phyloP scores from a whole-genome alignment of 1,140 invertebrate species.

The Atopsyche davidsoni region DNA sequence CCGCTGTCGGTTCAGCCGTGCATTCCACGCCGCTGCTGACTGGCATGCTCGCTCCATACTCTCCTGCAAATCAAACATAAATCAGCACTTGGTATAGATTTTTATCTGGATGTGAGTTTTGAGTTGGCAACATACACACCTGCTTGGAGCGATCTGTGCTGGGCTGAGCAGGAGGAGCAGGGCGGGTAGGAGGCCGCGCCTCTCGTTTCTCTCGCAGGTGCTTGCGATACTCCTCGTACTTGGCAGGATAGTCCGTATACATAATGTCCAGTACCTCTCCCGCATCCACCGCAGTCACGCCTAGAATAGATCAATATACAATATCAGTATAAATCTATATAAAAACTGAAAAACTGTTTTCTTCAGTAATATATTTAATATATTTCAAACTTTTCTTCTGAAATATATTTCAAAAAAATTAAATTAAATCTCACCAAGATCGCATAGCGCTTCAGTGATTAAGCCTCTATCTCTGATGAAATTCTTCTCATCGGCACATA shows the following conservation, averaged over 20 bases:
- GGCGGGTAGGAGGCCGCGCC: conserved; percentile 37
- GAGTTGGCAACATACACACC: conserved; percentile 28
- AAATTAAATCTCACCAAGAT: conserved; percentile 59
- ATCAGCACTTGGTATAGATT: too few relatives aligned
- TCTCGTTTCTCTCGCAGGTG: conserved; percentile 77
- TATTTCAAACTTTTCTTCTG: not conserved
- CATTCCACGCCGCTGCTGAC: conserved; percentile 84
- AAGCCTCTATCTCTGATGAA: conserved; percentile 78
- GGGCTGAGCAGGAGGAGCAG: conserved; percentile 34
- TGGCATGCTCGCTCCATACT: conserved; percentile 80
- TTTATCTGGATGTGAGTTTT: too few relatives aligned
- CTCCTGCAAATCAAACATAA: conserved; percentile 46
- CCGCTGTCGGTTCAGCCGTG: conserved; percentile 69
- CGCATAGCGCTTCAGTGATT: conserved; percentile 87
- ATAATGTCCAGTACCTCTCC: conserved; percentile 92
- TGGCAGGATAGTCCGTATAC: conserved; percentile 89
- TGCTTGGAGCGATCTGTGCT: conserved; percentile 47
- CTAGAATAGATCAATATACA: conserved; percentile 39
- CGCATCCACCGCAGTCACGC: conserved; percentile 84
- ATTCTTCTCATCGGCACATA: conserved; percentile 85
- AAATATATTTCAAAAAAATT: conserved; percentile 2
- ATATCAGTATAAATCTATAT: not conserved
- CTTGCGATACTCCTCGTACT: conserved; percentile 88
- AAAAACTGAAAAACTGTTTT: not conserved
- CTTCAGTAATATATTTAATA: not conserved